Percentiles rank a stretch among this genome's conserved stretches.
Evolutionary conservation across 92 coral and sea anemone genomes (phyloP).

Genomic region (Zoanthus sociatus): DNA sequence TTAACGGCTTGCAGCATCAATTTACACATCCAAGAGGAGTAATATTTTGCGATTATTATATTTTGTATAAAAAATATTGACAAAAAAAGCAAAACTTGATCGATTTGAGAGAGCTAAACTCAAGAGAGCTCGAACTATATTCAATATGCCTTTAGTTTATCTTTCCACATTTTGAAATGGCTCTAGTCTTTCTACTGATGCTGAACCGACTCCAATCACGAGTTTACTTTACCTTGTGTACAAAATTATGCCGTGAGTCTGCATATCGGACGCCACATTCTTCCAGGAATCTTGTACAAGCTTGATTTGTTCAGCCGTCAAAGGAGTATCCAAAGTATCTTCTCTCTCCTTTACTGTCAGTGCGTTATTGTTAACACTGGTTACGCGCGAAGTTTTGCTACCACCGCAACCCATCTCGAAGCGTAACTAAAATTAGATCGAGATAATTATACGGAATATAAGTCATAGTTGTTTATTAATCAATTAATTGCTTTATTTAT

Average conservation of each 20-base stretch:
- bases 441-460: not conserved
- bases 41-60: no score
- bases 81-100: no score
- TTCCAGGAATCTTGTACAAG: constrained; percentile 54
- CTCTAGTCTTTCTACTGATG: not conserved
- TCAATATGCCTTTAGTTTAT: not conserved
- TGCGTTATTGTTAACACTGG: not conserved
- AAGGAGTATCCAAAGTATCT: constrained; percentile 30
- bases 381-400: not conserved
- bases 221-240: constrained; percentile 47
- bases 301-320: constrained; percentile 35
- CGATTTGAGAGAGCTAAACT: no score
- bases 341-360: not conserved
- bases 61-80: no score
- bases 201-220: not conserved
- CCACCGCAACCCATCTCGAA: constrained; percentile 10
- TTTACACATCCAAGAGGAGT: no score
- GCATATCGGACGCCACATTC: constrained; percentile 40
- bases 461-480: no score
- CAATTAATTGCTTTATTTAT: no score
- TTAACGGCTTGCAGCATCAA: no score
- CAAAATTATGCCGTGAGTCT: constrained; percentile 35
- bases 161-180: not conserved
- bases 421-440: not conserved
- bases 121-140: no score